These are phyloP conservation scores for Danionella dracula DNA, from an alignment of 2,797 vertebrate species.

Conservation along the genomic window DNA sequence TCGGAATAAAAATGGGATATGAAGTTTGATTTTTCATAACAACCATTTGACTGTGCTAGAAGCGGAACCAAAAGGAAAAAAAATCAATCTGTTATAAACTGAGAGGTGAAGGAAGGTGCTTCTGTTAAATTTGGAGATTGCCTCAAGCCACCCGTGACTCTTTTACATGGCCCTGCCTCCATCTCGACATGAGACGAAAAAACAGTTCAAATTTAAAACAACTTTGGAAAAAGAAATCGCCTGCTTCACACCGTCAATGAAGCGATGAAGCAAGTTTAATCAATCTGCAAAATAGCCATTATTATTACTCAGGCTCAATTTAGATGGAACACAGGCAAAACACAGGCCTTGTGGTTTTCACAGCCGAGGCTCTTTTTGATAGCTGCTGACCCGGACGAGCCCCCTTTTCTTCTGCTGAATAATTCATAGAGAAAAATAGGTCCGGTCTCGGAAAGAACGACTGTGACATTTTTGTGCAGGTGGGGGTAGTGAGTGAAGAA, in stretches of 20 bases:
- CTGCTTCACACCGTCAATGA: constrained; percentile 18
- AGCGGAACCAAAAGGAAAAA: constrained; percentile 42
- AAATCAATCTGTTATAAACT: constrained; percentile 41
- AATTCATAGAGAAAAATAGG: constrained; percentile 56
- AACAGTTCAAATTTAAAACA: constrained; percentile 22
- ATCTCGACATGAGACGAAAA: constrained; percentile 20
- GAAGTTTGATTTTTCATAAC: constrained; percentile 51
- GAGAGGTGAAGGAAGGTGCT: constrained; percentile 40
- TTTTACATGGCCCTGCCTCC: constrained; percentile 40
- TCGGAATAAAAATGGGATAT: constrained; percentile 30
- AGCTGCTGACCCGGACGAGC: constrained; percentile 51
- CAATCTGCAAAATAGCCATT: constrained; percentile 45
- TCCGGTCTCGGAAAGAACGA: constrained; percentile 24
- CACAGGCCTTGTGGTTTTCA: constrained; percentile 19
- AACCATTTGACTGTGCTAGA: constrained; percentile 42
- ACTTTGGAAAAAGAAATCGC: background rate
- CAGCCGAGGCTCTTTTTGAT: constrained; percentile 35
- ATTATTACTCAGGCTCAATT: constrained; percentile 45
- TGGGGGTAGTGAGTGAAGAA: constrained; percentile 29
- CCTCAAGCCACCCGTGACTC: constrained; percentile 56
- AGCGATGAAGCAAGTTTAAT: constrained; percentile 49
- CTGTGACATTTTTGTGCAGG: constrained; percentile 28
- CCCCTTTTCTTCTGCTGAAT: constrained; percentile 54
- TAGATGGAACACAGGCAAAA: constrained; percentile 37
- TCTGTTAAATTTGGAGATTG: constrained; percentile 62